Evolutionary conservation across 2,113 vertebrate genomes (phyloP), one percentile per base, ranked within the genome.

Genomic region (Podarcis raffonei): DNA sequence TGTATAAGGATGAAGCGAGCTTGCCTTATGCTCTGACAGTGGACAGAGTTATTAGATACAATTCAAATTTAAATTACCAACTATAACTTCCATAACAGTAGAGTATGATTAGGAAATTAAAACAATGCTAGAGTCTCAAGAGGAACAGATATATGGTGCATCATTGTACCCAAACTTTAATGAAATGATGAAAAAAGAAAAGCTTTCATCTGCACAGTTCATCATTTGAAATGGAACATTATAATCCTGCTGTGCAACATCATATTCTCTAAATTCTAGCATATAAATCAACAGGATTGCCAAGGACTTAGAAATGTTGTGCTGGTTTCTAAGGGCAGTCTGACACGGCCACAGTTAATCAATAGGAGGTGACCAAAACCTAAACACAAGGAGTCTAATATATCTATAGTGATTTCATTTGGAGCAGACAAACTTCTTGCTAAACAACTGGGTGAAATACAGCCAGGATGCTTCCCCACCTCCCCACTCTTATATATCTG

Each of bases 41-140:
- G 35, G 57, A 81, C 84, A 89, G 42, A 89, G 91, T 20, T 91
- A 59, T 66, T 83, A n/a, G 37, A 59, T 22, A 79, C 9, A 81
- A 37, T 76, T 75, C 83, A 81, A 76, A 81, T 62, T 65, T 76
- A 75, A 76, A 89, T 66, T 81, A 37, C 57, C 25, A 57, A 15
- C 78, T 76, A 0, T 59, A 90, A 35, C 13, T 87, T 90, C n/a
- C 83, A 2, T 16, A 85, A 62, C 83, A 53, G 35, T 79, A 85
- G 65, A 53, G 30, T 88, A 68, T 53, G 72, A 83, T 88, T 71
- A 20, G 32, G 0, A 87, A 77, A 3, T 85, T 0, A 91, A 66
- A 80, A 59, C 76, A 6, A 30, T 6, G 1, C 0, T 35, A 32
- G 8, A 1, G 8, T 83, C 83, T 87, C 42, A 85, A 42, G 32